phyloP scores from a whole-genome alignment of 1,140 invertebrate species.

The Rhyacophila brunnea region DNA sequence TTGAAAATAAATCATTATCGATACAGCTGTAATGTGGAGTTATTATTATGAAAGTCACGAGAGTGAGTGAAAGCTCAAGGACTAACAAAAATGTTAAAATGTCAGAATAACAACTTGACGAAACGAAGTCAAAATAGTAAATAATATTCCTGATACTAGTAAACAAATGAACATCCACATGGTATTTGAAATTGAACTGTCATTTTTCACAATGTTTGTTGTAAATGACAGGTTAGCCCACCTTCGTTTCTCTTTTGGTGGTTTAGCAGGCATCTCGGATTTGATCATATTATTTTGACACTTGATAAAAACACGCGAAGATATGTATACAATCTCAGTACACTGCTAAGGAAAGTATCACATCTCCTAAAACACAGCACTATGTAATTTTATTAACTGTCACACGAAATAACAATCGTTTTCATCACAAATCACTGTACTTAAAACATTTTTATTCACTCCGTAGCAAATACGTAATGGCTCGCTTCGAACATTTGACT shows the following conservation, averaged over 20 bases:
- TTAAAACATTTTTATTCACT: constrained; percentile 24
- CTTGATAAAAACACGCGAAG: constrained; percentile 49
- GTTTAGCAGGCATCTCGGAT: constrained; percentile 49
- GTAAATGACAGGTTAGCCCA: constrained; percentile 32
- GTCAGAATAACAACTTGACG: constrained; percentile 11
- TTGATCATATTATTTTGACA: constrained; percentile 42
- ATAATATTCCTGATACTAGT: constrained; percentile 1
- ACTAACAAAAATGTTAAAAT: constrained; percentile 8
- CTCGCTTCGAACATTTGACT: constrained; percentile 9
- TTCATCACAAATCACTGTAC: constrained; percentile 19
- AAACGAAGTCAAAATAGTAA: constrained; percentile 1
- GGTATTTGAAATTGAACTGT: neutral
- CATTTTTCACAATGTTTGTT: neutral
- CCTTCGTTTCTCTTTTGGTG: constrained; percentile 49
- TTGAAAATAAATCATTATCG: too few species aligned
- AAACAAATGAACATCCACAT: constrained; percentile 14
- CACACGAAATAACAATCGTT: constrained; percentile 7
- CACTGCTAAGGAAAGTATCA: constrained; percentile 56
- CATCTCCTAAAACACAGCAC: constrained; percentile 41
- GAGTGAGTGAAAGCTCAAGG: constrained; percentile 29
- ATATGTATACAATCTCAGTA: constrained; percentile 53
- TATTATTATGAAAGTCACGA: constrained; percentile 16
- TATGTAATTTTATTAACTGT: constrained; percentile 7
- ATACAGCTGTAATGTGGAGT: neutral
- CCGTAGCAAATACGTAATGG: constrained; percentile 21